Evolutionary conservation across 2,797 vertebrate genomes (phyloP).

Genomic region (Leucoraja ocellata): DNA sequence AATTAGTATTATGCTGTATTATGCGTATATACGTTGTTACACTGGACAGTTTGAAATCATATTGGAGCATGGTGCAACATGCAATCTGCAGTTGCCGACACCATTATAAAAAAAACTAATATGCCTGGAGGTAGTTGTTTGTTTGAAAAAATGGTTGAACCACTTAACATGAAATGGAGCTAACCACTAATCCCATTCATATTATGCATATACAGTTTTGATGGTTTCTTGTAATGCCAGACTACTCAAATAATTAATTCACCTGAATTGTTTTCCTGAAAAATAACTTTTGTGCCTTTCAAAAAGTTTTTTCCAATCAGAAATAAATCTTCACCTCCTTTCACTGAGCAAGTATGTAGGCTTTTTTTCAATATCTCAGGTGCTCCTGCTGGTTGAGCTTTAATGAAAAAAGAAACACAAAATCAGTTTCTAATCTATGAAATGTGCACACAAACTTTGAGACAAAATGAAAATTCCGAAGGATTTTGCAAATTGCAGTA

Average conservation of each 20-base stretch:
- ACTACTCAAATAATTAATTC: slow-evolving; percentile 44
- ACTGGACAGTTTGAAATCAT: background rate
- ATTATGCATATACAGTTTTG: background rate
- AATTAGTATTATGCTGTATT: background rate
- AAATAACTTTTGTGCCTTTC: slow-evolving; percentile 97
- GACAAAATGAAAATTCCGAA: background rate
- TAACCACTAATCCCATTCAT: background rate
- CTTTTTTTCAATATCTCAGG: slow-evolving; percentile 98
- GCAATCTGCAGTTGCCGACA: background rate
- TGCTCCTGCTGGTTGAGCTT: slow-evolving; percentile 94
- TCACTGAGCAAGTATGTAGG: slow-evolving; percentile 83
- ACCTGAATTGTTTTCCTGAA: slow-evolving; percentile 92
- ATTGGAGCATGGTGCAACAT: background rate
- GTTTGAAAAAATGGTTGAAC: background rate
- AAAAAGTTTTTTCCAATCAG: slow-evolving; percentile 98
- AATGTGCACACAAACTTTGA: background rate
- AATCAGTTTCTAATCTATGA: background rate
- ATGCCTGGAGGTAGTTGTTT: background rate
- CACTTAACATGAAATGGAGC: background rate
- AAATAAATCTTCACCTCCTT: slow-evolving; percentile 90
- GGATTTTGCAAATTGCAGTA: background rate
- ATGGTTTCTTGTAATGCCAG: background rate
- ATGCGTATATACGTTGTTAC: background rate
- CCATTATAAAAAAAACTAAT: background rate
- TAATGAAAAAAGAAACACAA: slow-evolving; percentile 40